Evolutionary conservation across 2,113 vertebrate species (phyloP).

Genomic region (Rutilus rutilus): DNA sequence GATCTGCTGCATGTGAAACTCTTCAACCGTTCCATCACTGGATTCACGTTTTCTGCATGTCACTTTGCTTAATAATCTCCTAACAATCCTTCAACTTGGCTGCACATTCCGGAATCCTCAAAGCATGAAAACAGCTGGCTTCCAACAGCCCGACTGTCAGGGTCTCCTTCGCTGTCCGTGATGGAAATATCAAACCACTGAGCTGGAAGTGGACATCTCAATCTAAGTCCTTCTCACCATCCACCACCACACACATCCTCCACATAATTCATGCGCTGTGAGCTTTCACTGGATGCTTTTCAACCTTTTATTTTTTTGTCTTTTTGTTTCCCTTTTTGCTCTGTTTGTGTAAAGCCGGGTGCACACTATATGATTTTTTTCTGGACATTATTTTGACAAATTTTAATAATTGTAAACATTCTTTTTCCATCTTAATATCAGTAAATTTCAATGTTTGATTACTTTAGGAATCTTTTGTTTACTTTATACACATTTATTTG

Average conservation of each 20-base stretch:
- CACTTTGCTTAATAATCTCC: conserved; percentile 82
- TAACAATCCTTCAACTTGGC: conserved; percentile 75
- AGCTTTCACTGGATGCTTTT: conserved; percentile 29
- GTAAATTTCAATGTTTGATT: neutral
- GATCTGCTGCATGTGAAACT: conserved; percentile 37
- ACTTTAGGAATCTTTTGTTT: too few species aligned
- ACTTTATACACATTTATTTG: too few species aligned
- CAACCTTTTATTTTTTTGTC: conserved; percentile 8
- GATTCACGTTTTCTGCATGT: conserved; percentile 70
- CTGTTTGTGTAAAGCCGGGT: neutral
- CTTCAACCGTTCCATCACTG: conserved; percentile 66
- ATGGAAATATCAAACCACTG: conserved; percentile 81
- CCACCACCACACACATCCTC: conserved; percentile 63
- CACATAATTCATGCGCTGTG: conserved; percentile 72
- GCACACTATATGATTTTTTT: too few species aligned
- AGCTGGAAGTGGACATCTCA: conserved; percentile 80
- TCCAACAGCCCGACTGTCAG: conserved; percentile 78
- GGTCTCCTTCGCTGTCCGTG: conserved; percentile 79
- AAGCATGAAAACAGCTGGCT: conserved; percentile 83
- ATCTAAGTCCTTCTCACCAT: conserved; percentile 68
- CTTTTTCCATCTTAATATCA: neutral
- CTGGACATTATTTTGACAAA: neutral
- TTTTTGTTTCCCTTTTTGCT: neutral
- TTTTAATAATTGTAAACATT: neutral
- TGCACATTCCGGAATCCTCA: conserved; percentile 73